phyloP scores from a whole-genome alignment of 2,888 invertebrate species.

The Malthinus seriepunctatus region DNA sequence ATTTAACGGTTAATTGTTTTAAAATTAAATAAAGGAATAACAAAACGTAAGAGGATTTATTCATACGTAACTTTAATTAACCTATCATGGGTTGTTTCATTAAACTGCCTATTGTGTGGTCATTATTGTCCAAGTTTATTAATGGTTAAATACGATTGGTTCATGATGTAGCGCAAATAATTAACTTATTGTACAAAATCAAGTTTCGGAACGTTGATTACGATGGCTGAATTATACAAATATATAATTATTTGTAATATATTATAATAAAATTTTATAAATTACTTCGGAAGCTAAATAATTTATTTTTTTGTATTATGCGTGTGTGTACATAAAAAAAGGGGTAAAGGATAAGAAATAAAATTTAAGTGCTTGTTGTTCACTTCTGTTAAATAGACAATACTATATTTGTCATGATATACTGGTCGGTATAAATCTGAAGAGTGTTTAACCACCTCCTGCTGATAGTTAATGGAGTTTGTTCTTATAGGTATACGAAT shows the following conservation, averaged over 20 bases:
- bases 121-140: constrained; percentile 41
- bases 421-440: constrained; percentile 28
- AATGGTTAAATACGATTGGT: constrained; percentile 39
- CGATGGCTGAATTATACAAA: constrained; percentile 14
- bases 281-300: background rate
- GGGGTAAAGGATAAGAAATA: background rate
- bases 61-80: constrained; percentile 40
- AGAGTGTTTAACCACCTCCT: constrained; percentile 43
- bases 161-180: constrained; percentile 44
- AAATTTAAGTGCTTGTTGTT: constrained; percentile 19
- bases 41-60: too few species aligned
- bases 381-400: constrained; percentile 18
- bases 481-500: constrained; percentile 30
- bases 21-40: too few species aligned
- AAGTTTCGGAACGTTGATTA: constrained; percentile 40
- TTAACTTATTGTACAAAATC: constrained; percentile 42
- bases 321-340: constrained; percentile 1
- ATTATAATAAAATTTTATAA: constrained; percentile 1
- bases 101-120: constrained; percentile 41
- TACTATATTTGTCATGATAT: constrained; percentile 21
- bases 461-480: constrained; percentile 44
- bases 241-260: constrained; percentile 1
- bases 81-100: constrained; percentile 38
- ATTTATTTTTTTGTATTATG: background rate
- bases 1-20: too few species aligned